Evolutionary conservation across 2,888 invertebrate species (phyloP), one percentile per base, ranked within the genome.

Genomic region (Drosophila neonasuta): DNA sequence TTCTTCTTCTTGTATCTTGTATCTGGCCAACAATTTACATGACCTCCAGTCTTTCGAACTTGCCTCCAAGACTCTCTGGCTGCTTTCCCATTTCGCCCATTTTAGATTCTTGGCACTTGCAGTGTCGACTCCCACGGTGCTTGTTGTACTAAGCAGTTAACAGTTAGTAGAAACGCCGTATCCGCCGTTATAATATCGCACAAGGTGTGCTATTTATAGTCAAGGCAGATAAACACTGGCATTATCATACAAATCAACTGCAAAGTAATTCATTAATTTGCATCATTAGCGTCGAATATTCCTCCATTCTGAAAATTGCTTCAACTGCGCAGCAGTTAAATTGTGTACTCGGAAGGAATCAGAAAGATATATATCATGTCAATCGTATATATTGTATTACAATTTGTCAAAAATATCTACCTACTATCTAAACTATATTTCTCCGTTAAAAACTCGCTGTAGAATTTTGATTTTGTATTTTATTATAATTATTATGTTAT

Each of bases 1-100:
- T 20, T 20, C 58, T 42, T 46, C 15, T 39, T 44, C n/a, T 20
- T 13, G 54, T 24, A 24, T 34, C 41, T 39, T 45, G 56, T 55
- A 39, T 57, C 61, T 62, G 55, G 32, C 46, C 55, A 65, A 30
- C 39, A 58, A 58, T 66, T 62, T 52, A 61, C 69, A 54, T 45
- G 54, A 45, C 29, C 20, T n/a, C 36, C 29, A 48, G 46, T 46
- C 46, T 56, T 29, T n/a, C 44, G 34, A 68, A 60, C 36, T 56
- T 55, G 49, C 44, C 42, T 42, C 32, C 34, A 49, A 59, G 60
- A 54, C 54, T 59, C 54, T 36, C 24, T 29, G n/a, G 17, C 30
- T 24, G 11, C 20, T 11, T 48, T 20, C 7, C 17, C 29, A 4
- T 9, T 10, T 20, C 34, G 11, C 10, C 55, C 34, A 24, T 24